Base-by-base conservation (phyloP, 2,888 invertebrate genomes). In the Athripsodes cinereus region DNA sequence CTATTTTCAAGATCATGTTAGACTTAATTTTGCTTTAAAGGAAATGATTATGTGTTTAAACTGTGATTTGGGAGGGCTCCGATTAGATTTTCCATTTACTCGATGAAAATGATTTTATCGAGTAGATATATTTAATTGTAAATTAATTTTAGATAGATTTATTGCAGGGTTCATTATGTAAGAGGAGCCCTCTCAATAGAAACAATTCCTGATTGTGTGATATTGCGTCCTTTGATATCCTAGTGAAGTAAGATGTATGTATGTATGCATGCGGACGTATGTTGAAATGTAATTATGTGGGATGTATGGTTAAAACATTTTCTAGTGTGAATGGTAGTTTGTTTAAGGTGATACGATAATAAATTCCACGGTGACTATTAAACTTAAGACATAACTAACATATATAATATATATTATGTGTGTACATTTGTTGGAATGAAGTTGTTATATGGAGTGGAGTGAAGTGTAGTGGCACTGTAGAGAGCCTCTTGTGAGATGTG, bases 11-110 rank as follows among this genome's bases (percentile, higher is more conserved):
- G 58, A 57, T 56, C 5, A 46, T 51, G 48, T 59, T 59, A 60
- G 60, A 58, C 58, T 60, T 60, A 60, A 40, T 40, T 40, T 64
- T 62, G 64, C 64, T 64, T 64, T 61, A 63, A 63, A 59, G 58
- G 65, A 66, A 68, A 19, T 40, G 40, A 40, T 40, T n/a, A 40
- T n/a, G 13, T 40, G 40, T 40, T 40, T 68, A 71, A 73, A 71
- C 76, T 76, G 76, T 76, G 76, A 76, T 76, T 75, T 74, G 76
- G 70, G 73, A 72, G 71, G 72, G 74, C 71, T 74, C 74, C 59
- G 59, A 64, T 60, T 64, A 59, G n/a, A n/a, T 60, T 62, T 61
- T 61, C 58, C 59, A 58, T 61, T 60, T 52, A 57, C 62, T 62
- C 62, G 62, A 52, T 53, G 31, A 59, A 57, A 47, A 19, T 13